Conservation (phyloP, 2,113 vertebrate genomes). For the Seriola aureovittata region DNA sequence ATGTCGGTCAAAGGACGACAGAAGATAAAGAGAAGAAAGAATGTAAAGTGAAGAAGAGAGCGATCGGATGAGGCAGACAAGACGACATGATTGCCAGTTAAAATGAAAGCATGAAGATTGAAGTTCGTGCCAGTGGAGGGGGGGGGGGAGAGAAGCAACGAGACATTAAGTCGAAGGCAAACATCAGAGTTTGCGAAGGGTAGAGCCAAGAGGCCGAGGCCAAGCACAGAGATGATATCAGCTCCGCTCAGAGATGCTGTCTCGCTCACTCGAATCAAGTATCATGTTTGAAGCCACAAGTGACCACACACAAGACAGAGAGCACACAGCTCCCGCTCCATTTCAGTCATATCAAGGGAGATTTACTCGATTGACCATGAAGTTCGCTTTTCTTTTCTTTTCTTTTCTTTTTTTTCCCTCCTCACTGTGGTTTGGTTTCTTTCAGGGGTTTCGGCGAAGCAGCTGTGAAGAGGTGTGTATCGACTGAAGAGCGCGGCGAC, state of each 20-base stretch:
- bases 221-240: slow-evolving; percentile 60
- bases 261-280: slow-evolving; percentile 38
- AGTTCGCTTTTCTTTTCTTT: slow-evolving; percentile 22
- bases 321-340: slow-evolving; percentile 45
- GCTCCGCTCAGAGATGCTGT: slow-evolving; percentile 43
- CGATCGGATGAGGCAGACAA: not conserved
- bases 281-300: slow-evolving; percentile 55
- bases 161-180: slow-evolving; percentile 58
- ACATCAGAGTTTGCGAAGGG: slow-evolving; percentile 42
- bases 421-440: slow-evolving; percentile 23
- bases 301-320: slow-evolving; percentile 50
- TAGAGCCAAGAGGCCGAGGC: slow-evolving; percentile 16
- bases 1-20: slow-evolving; percentile 10
- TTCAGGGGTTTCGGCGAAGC: slow-evolving; percentile 40
- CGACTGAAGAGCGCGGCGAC: slow-evolving; percentile 59
- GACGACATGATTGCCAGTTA: not conserved
- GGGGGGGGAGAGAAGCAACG: slow-evolving; percentile 25
- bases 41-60: not conserved
- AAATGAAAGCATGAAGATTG: slow-evolving; percentile 26
- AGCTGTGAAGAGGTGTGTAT: slow-evolving; percentile 58
- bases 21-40: not conserved
- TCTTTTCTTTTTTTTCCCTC: no score
- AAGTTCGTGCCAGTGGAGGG: slow-evolving; percentile 2
- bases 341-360: slow-evolving; percentile 55
- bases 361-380: slow-evolving; percentile 58